Percentiles rank a stretch among this genome's conserved stretches.
Conservation (phyloP, 2,113 vertebrate genomes). For the Chlamydotis undulata region DNA sequence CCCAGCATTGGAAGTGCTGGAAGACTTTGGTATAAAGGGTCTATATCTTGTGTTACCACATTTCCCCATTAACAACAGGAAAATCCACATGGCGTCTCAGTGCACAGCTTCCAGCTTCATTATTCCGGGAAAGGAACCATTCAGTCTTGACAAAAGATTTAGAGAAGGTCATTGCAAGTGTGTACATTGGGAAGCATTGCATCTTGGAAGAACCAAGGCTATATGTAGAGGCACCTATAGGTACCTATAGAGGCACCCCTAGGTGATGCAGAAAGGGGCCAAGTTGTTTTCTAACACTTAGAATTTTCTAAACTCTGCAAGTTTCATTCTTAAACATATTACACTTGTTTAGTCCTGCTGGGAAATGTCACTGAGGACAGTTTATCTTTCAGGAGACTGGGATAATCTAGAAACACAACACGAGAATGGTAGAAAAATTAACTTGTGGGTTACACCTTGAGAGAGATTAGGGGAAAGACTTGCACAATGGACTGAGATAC, state of each 20-base stretch:
- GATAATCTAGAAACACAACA: not conserved
- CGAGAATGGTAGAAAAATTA: not conserved
- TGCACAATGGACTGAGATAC: not conserved
- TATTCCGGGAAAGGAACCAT: not conserved
- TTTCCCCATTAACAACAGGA: not conserved
- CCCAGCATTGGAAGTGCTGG: not conserved
- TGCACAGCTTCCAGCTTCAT: not conserved
- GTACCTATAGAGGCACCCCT: not conserved
- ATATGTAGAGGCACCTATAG: not conserved
- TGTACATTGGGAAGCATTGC: not conserved
- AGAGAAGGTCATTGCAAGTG: not conserved
- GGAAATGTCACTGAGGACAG: not conserved
- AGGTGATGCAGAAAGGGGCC: not conserved
- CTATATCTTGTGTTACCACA: fast-evolving
- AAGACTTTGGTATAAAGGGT: not conserved
- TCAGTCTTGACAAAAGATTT: not conserved
- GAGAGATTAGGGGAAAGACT: not conserved
- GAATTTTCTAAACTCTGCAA: not conserved
- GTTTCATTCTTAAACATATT: not conserved
- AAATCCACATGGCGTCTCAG: not conserved
- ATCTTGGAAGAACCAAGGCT: not conserved
- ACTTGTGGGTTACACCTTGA: not conserved
- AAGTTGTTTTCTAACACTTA: not conserved
- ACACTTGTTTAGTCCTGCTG: not conserved
- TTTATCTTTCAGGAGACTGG: not conserved